Conservation (phyloP, 2,113 vertebrate genomes). For the Empidonax alnorum region DNA sequence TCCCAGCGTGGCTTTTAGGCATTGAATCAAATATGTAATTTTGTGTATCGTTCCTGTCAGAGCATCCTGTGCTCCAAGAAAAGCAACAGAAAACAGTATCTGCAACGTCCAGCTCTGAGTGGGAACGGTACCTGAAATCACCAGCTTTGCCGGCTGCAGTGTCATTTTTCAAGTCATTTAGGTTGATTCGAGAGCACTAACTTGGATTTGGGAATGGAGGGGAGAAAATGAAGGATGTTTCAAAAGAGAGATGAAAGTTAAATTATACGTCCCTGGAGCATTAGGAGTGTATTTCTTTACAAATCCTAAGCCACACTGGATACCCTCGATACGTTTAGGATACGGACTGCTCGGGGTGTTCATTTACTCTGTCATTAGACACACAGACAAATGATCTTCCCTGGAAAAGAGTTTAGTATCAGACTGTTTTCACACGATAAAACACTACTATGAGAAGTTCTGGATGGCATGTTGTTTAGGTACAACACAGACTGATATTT, state of each 20-base stretch:
- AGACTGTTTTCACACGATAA: neutral
- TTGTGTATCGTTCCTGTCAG: conserved; percentile 80
- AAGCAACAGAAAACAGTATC: conserved; percentile 66
- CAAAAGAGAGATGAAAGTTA: conserved; percentile 6
- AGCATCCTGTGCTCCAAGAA: conserved; percentile 75
- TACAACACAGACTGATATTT: neutral
- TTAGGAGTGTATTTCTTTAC: neutral
- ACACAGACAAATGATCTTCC: conserved; percentile 22
- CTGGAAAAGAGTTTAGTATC: conserved; percentile 12
- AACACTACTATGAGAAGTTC: neutral
- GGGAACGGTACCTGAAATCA: conserved; percentile 55
- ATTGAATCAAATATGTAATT: conserved; percentile 80
- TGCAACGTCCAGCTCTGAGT: conserved; percentile 32
- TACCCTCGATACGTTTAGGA: neutral
- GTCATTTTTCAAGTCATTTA: conserved; percentile 17
- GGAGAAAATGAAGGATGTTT: conserved; percentile 32
- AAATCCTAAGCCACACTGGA: conserved; percentile 13
- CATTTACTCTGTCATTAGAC: conserved; percentile 26
- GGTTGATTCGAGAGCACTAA: neutral
- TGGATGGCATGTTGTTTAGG: conserved; percentile 14
- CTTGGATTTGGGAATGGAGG: neutral
- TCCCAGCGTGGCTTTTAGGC: conserved; percentile 82
- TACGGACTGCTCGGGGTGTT: neutral
- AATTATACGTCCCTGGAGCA: conserved; percentile 10
- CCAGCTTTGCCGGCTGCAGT: neutral